These are phyloP conservation scores for Ceuthmochares aereus DNA, from an alignment of 2,113 vertebrate species.

Conservation along the genomic window DNA sequence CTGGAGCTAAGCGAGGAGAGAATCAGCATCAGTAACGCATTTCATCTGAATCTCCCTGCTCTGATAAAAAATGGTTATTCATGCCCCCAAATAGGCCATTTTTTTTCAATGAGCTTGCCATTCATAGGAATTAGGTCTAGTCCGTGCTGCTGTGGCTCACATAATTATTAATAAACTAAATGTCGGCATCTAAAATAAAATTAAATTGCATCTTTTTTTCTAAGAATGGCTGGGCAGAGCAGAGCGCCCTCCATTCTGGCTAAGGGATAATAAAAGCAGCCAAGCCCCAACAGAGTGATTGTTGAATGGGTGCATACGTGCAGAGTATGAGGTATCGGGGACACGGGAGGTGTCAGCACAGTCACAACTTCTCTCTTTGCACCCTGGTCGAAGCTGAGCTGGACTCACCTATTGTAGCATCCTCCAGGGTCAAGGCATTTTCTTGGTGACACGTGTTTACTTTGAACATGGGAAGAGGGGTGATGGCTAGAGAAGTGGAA, in stretches of 20 bases:
- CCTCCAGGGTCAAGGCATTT: not conserved
- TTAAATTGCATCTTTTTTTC: not conserved
- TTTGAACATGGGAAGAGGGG: rapidly evolving
- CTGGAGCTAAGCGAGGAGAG: constrained; percentile 15
- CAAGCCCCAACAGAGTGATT: not conserved
- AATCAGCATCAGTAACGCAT: constrained; percentile 53
- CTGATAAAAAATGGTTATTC: not conserved
- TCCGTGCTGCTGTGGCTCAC: not conserved
- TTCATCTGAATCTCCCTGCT: constrained; percentile 13
- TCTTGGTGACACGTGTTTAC: not conserved
- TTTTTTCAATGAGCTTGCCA: constrained; percentile 6
- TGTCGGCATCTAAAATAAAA: constrained; percentile 50
- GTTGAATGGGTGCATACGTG: not conserved
- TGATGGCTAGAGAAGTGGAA: not conserved
- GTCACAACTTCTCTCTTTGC: not conserved
- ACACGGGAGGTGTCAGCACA: not conserved
- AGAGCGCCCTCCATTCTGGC: not conserved
- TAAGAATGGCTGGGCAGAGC: not conserved
- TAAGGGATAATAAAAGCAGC: not conserved
- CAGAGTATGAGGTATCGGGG: not conserved
- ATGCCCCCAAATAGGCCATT: constrained; percentile 11
- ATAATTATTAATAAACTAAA: constrained; percentile 54
- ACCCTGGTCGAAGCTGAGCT: not conserved
- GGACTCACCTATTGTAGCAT: rapidly evolving
- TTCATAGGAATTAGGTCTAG: constrained; percentile 55